Evolutionary conservation across 1,140 invertebrate genomes (phyloP).

Genomic region (Cyclargus thomasi): DNA sequence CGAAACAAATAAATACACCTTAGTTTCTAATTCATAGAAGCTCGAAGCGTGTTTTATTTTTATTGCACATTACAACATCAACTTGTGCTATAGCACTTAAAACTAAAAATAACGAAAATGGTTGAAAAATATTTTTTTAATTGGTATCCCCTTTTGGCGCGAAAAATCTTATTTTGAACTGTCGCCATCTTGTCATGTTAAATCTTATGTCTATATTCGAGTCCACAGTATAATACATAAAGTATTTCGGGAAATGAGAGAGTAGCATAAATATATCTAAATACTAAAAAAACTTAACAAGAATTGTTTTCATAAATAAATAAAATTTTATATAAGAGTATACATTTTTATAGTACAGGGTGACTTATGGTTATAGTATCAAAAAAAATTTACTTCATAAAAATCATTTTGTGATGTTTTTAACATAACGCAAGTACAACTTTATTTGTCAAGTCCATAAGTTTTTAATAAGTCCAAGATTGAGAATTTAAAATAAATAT

Average conservation of each 20-base stretch:
- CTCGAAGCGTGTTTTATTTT: slow-evolving; percentile 13
- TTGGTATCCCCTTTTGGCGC: slow-evolving; percentile 2
- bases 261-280: not conserved
- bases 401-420: too few relatives aligned
- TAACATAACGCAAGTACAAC: too few relatives aligned
- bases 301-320: not conserved
- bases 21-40: slow-evolving; percentile 15
- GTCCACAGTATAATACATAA: not conserved
- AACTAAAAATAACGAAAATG: slow-evolving; percentile 6
- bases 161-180: not conserved
- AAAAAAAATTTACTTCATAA: too few relatives aligned
- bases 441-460: not conserved
- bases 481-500: not conserved
- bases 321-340: not conserved
- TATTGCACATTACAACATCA: slow-evolving; percentile 15
- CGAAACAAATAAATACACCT: slow-evolving; percentile 3
- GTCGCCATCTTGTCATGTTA: not conserved
- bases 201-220: not conserved
- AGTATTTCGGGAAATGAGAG: not conserved
- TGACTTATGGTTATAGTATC: not conserved
- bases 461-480: not conserved
- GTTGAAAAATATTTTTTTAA: slow-evolving; percentile 4
- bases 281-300: not conserved
- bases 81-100: slow-evolving; percentile 6
- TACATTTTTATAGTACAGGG: not conserved